Conservation (phyloP, 2,888 invertebrate species). For the Diaphora mendica region DNA sequence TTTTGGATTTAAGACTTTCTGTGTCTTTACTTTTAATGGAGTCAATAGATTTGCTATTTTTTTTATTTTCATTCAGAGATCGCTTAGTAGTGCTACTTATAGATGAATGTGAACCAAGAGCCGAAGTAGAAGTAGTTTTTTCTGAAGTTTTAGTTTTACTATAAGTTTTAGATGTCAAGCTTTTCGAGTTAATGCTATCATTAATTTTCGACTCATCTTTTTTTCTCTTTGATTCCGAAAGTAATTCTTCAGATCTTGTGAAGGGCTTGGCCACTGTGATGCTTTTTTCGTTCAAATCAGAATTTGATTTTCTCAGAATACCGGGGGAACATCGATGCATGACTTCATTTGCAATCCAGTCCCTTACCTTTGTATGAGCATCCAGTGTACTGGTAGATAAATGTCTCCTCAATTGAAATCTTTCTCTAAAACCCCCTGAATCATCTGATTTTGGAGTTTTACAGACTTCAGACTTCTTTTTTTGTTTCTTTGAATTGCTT, state of each 20-base stretch:
- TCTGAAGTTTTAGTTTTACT: constrained; percentile 75
- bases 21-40: constrained; percentile 78
- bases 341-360: constrained; percentile 94
- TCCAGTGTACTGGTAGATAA: constrained; percentile 93
- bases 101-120: constrained; percentile 79
- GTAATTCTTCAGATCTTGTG: constrained; percentile 80
- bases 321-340: constrained; percentile 90
- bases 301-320: constrained; percentile 86
- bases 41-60: constrained; percentile 75
- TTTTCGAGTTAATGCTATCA: constrained; percentile 57
- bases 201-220: constrained; percentile 60
- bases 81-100: constrained; percentile 70
- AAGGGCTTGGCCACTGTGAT: constrained; percentile 68
- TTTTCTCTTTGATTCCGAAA: constrained; percentile 70
- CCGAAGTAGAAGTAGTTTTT: constrained; percentile 81
- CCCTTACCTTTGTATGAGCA: constrained; percentile 94
- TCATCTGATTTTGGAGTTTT: constrained; percentile 86
- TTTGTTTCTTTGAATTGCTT: constrained; percentile 81
- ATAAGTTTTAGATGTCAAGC: constrained; percentile 59
- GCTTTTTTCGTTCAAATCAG: constrained; percentile 70
- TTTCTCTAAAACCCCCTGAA: constrained; percentile 85
- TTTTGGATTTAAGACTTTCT: constrained; percentile 85
- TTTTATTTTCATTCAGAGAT: constrained; percentile 62
- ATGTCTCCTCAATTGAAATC: constrained; percentile 89
- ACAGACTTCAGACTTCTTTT: constrained; percentile 84